phyloP scores from a whole-genome alignment of 1,140 invertebrate genomes.

The Dinoponera quadriceps region DNA sequence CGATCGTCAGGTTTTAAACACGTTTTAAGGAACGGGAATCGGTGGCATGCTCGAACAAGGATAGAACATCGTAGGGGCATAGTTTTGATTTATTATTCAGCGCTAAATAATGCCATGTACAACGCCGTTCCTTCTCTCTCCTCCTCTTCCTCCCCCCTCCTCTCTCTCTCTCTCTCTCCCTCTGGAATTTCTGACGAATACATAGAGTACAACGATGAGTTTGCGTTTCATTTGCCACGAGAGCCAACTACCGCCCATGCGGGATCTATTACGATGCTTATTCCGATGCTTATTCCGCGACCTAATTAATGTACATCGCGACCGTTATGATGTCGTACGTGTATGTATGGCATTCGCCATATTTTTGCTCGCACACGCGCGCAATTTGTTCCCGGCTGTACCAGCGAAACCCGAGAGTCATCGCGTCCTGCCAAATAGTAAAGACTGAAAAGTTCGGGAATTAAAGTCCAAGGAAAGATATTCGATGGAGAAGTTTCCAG shows the following conservation, averaged over 20 bases:
- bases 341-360: too few species aligned
- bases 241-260: not conserved
- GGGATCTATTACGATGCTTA: constrained; percentile 41
- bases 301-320: constrained; percentile 37
- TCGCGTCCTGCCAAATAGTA: not conserved
- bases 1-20: not conserved
- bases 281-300: constrained; percentile 44
- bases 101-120: constrained; percentile 59
- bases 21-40: not conserved
- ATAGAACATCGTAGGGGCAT: not conserved
- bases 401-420: not conserved
- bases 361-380: constrained; percentile 1
- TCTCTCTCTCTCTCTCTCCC: not conserved
- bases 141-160: not conserved
- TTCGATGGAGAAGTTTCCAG: too few species aligned
- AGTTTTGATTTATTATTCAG: constrained; percentile 64
- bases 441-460: not conserved
- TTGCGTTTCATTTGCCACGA: constrained; percentile 19
- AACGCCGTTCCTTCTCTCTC: not conserved
- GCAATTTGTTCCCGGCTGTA: not conserved
- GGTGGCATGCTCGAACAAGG: not conserved
- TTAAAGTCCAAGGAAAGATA: not conserved
- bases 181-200: constrained; percentile 14
- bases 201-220: constrained; percentile 20
- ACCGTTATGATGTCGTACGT: not conserved